Evolutionary conservation across 2,888 invertebrate genomes (phyloP), one percentile per base, ranked within the genome.

Genomic region (Drosophila phalerata): DNA sequence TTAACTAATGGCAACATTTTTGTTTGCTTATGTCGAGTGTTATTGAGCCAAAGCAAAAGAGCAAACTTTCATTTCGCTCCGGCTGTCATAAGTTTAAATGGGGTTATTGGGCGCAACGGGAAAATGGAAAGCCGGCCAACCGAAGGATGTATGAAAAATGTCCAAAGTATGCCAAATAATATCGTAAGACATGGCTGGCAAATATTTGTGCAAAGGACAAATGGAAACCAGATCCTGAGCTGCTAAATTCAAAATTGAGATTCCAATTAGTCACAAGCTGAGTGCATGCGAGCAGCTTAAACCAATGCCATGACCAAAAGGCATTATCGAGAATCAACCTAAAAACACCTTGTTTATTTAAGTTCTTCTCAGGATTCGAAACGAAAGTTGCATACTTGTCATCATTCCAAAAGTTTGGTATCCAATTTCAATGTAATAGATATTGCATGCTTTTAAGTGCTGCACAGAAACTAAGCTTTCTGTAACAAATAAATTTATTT

Each of bases 51-150:
- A 77, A 63, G 81, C 73, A 69, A 66, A 73, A 69, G 66, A 66
- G 66, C 60, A 82, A 85, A 85, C 77, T 77, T 85, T 83, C 70
- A 85, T 83, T 80, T 81, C 83, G 79, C 82, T 85, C 34, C 42
- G 64, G 65, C 79, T 85, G 85, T 76, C 88, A 82, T 82, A 85
- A 87, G 82, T 86, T 84, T 72, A 81, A 81, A 79, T 76, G 79
- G 79, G 79, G 78, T 78, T 75, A 78, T 78, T 68, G 62, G 69
- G 69, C 38, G 62, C 55, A 61, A 32, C 58, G 48, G 60, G 55
- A 19, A 30, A 49, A 45, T 15, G 40, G 37, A 47, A 45, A 28
- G 38, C 15, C 10, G 48, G 22, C 19, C 15, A 25, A 37, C 52
- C n/a, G 11, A 45, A 37, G 71, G 28, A 76, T 49, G 45, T 53